Base-by-base conservation (phyloP, 2,113 vertebrate genomes). In the Cathartes aura region DNA sequence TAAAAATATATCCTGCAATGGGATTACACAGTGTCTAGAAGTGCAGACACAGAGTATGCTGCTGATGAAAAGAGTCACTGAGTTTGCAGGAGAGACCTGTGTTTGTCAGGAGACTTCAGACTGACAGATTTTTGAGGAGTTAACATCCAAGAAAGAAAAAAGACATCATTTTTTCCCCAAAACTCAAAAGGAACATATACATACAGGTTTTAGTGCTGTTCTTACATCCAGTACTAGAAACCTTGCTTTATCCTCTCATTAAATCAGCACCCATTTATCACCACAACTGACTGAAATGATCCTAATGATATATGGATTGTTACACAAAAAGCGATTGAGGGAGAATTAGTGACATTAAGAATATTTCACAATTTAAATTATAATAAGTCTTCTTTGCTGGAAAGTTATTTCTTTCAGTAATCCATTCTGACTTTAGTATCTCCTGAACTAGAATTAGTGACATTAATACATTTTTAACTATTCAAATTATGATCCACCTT, bases 331-430 rank as follows among this genome's bases (percentile, higher is more conserved):
- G 50, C 9, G 1, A 93, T 87, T 94, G 81, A 34, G 7, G 74
- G 8, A 87, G 70, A 82, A 90, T 56, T 83, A 73, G 66, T 48
- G 71, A 76, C 73, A 74, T 79, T 82, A 95, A 84, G 63, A 72
- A 42, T 87, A 82, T 74, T 95, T 82, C 53, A 73, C 40, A 63
- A 87, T 86, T 90, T 78, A 89, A 96, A 92, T 89, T 72, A 38
- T 48, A 87, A 48, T 82, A 43, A 89, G 48, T 40, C 76, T 79
- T 88, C 68, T 93, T 81, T 74, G 63, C 17, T 66, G 45, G 48
- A 50, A 74, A 83, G 60, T 88, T 78, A 71, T 93, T 82, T 89
- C 85, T 90, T 95, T 93, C 42, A 58, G 68, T 79, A 95, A 92
- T 89, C 75, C 48, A 64, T 89, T 87, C 55, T 89, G 56, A 66